phyloP scores from a whole-genome alignment of 1,140 invertebrate species.

The Antheraea pernyi region DNA sequence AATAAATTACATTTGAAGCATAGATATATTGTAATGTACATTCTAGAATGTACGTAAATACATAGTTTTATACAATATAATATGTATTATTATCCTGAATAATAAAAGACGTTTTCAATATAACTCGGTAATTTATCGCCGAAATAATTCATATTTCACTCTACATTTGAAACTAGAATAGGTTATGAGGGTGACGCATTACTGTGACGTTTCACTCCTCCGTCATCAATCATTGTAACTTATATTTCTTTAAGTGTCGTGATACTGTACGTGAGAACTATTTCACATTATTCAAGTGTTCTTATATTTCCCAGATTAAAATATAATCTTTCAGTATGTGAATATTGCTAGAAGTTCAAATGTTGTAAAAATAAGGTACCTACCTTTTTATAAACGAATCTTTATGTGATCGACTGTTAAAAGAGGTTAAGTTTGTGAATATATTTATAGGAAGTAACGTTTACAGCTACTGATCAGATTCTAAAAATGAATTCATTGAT shows the following conservation, averaged over 20 bases:
- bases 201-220: constrained; percentile 5
- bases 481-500: too few relatives aligned
- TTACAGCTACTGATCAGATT: too few relatives aligned
- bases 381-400: too few relatives aligned
- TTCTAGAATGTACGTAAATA: too few relatives aligned
- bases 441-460: too few relatives aligned
- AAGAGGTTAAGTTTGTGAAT: too few relatives aligned
- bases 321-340: neutral
- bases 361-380: too few relatives aligned
- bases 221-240: constrained; percentile 11
- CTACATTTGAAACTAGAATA: constrained; percentile 6
- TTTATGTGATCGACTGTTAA: too few relatives aligned
- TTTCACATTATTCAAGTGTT: neutral
- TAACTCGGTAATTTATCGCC: constrained; percentile 5
- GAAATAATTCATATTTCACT: constrained; percentile 1
- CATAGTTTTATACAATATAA: too few relatives aligned
- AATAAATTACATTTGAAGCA: too few relatives aligned
- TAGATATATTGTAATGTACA: neutral
- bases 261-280: constrained; percentile 5
- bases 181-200: constrained; percentile 3
- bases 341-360: too few relatives aligned
- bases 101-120: neutral
- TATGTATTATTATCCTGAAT: neutral
- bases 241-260: constrained; percentile 4
- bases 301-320: neutral